A percentile compares a stretch with the other conserved stretches of the same genome.
Conservation (phyloP, 1,140 invertebrate species). For the Lasioglossum albipes region DNA sequence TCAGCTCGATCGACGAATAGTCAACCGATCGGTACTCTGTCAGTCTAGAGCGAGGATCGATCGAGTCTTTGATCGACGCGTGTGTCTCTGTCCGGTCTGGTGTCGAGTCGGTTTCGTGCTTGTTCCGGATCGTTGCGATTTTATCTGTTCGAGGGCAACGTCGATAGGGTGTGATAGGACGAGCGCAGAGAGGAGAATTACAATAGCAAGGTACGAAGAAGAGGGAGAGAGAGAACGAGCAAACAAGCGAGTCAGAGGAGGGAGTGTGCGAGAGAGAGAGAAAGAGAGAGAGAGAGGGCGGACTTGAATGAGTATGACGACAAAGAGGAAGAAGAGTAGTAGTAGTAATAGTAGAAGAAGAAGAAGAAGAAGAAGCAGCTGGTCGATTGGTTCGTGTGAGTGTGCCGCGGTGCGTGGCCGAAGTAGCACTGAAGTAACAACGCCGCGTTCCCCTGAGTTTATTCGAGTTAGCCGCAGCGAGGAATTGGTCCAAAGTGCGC, state of each 20-base stretch:
- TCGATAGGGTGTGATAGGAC: neutral
- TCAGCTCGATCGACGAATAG: conserved; percentile 1
- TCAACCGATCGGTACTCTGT: too few relatives aligned
- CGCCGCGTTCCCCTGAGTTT: conserved; percentile 67
- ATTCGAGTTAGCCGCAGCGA: conserved; percentile 71
- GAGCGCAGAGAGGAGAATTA: neutral
- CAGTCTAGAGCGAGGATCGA: too few relatives aligned
- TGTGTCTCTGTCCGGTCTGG: neutral
- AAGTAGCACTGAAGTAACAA: conserved; percentile 74
- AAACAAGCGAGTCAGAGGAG: too few relatives aligned
- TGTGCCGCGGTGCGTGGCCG: conserved; percentile 62
- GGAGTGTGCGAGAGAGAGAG: too few relatives aligned
- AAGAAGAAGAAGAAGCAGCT: neutral
- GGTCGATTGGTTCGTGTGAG: neutral
- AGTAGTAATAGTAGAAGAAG: neutral
- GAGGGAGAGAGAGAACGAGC: neutral
- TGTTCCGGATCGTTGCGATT: too few relatives aligned
- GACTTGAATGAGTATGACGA: too few relatives aligned
- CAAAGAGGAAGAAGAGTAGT: neutral
- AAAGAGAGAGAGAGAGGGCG: too few relatives aligned
- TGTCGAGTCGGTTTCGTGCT: neutral
- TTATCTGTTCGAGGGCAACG: too few relatives aligned
- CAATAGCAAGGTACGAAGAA: neutral
- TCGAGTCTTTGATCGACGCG: neutral
- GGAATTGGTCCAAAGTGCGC: conserved; percentile 79